A percentile compares a stretch with the other conserved stretches of the same genome.
Conservation (phyloP, 2,888 invertebrate genomes). For the Lacanobia oleracea region DNA sequence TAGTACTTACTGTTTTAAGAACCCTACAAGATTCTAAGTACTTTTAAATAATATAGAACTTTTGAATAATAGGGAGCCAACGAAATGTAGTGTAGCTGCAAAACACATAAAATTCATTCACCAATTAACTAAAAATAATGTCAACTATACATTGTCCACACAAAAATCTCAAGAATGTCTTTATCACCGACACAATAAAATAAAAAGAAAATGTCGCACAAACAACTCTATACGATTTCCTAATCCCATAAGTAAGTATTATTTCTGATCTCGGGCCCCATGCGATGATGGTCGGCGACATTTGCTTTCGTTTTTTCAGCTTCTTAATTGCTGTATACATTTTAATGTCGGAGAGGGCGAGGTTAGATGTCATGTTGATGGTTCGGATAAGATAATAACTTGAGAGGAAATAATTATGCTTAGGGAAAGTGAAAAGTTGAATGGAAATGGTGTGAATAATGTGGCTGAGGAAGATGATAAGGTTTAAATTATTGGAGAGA, state of each 20-base stretch:
- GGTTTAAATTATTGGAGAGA: neutral
- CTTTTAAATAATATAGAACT: no score
- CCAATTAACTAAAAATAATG: constrained; percentile 19
- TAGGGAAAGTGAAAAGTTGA: constrained; percentile 36
- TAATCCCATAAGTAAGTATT: constrained; percentile 67
- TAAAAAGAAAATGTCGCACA: constrained; percentile 42
- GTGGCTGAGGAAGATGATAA: constrained; percentile 19
- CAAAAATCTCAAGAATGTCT: constrained; percentile 16
- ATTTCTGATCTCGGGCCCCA: constrained; percentile 83
- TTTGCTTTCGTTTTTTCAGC: constrained; percentile 81
- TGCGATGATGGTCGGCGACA: constrained; percentile 82
- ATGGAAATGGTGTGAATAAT: constrained; percentile 41
- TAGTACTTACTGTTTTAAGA: no score
- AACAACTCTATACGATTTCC: constrained; percentile 73
- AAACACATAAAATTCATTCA: neutral
- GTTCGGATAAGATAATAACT: constrained; percentile 56
- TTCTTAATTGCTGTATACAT: constrained; percentile 85
- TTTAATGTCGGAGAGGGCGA: constrained; percentile 61
- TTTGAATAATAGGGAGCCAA: no score
- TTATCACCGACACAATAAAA: constrained; percentile 1
- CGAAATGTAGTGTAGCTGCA: neutral
- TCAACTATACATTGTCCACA: neutral
- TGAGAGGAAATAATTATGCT: constrained; percentile 51
- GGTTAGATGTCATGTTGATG: constrained; percentile 60
- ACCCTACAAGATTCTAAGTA: no score